phyloP scores from a whole-genome alignment of 2,113 vertebrate species.

The Scomber colias region DNA sequence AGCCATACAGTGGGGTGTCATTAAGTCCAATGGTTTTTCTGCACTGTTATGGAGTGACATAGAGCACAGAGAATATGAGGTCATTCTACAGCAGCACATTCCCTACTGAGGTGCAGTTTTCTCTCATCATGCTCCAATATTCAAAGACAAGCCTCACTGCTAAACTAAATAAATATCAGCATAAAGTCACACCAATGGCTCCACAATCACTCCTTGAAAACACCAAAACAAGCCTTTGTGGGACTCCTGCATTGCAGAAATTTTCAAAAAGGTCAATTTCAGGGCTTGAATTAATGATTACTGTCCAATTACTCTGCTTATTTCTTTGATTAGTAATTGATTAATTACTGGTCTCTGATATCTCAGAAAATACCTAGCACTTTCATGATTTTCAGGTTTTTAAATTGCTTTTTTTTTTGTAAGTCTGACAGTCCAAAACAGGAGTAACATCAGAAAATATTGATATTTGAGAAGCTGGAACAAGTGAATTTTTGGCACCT shows the following conservation, averaged over 20 bases:
- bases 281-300: neutral
- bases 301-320: neutral
- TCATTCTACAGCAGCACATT: neutral
- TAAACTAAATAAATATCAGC: neutral
- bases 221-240: too few species aligned
- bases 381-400: too few species aligned
- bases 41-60: conserved; percentile 8
- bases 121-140: neutral
- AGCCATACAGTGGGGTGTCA: conserved; percentile 16
- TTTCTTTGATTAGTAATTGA: neutral
- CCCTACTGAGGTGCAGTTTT: neutral
- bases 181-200: neutral
- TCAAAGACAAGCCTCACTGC: neutral
- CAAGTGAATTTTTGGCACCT: neutral
- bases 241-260: too few species aligned
- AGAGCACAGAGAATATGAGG: neutral
- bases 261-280: too few species aligned
- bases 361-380: too few species aligned
- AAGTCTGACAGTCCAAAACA: too few species aligned
- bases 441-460: neutral
- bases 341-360: too few species aligned
- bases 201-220: too few species aligned
- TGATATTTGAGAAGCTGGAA: neutral
- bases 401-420: too few species aligned
- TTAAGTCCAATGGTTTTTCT: conserved; percentile 1